Evolutionary conservation across 2,888 invertebrate genomes (phyloP), one percentile per base, ranked within the genome.

Genomic region (Drymonia ruficornis): DNA sequence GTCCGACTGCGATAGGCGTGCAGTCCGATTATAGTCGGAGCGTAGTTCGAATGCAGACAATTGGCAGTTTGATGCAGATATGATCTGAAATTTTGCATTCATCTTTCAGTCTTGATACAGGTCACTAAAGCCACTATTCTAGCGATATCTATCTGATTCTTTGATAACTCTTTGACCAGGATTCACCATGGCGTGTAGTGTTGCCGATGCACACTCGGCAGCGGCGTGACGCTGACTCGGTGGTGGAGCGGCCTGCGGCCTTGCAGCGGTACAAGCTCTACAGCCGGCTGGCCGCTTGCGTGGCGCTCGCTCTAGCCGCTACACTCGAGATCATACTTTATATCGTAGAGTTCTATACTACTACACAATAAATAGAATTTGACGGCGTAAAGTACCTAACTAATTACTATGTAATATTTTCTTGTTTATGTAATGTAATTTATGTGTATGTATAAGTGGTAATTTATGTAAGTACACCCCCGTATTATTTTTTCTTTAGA

Each of bases 321-420:
- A 28, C 82, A 0, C 63, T 86, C 0, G 91, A 91, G 55, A 77
- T 90, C 1, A 63, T 82, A 1, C 54, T 88, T 0, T 90, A 87
- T 53, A 7, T 87, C 0, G 52, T 86, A 11, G 89, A 89, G 29
- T 62, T 55, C 13, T 84, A 72, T 50, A 55, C 16, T 2, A 55
- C 13, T 7, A 6, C 18, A 1, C 34, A 18, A 47, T 34, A 34
- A 47, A 47, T 5, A 11, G 7, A 15, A 16, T 47, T 18, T 18
- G 40, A 11, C 7, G 0, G 16, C 18, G 31, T 31, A 8, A 1
- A n/a, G n/a, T n/a, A n/a, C n/a, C n/a, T n/a, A n/a, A n/a, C n/a
- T n/a, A n/a, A n/a, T n/a, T n/a, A n/a, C 40, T 0, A 15, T 38
- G 38, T 34, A n/a, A n/a, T 34, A 12, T 34, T 40, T 40, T 40